Base-by-base conservation (phyloP, 2,888 invertebrate genomes). In the Mythimna pallens region DNA sequence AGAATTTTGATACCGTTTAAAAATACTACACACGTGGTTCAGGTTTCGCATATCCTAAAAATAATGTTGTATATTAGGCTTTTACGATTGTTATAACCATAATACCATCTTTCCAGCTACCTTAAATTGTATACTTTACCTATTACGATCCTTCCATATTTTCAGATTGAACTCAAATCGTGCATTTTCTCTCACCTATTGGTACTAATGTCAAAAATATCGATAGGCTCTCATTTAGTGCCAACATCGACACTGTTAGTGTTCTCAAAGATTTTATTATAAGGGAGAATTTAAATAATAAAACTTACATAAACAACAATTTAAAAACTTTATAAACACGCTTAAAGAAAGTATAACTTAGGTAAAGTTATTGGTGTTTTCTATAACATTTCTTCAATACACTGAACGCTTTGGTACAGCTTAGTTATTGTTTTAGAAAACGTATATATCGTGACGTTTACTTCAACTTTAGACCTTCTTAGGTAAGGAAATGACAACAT, bases 401-500 rank as follows among this genome's bases (percentile, higher is more conserved):
- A 78, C 9, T 8, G 12, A 52, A 52, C 40, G 34, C n/a, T 47
- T 76, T 43, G 8, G 40, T 43, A 40, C 4, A 40, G 30, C 36
- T 43, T 57, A 47, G 8, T 58, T 9, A 52, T 47, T 36, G n/a
- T 34, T 77, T 43, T 20, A 14, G 8, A 12, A 43, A 50, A 34
- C 8, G 4, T 20, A 36, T 9, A 9, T 7, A 2, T 14, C 10
- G 20, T 30, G 59, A 30, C 17, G 12, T 40, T 10, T 58, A 40
- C 5, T 63, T 36, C 7, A 40, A n/a, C 22, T 43, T 86, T 80
- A 90, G 12, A 90, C 88, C 89, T 81, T 96, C 87, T 91, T 96
- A 88, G 86, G 89, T 40, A 89, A 70, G 0, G 89, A 74, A 34
- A 98, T 97, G 2, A 97, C 96, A 64, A 98, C 96, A 8, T 98